Base-by-base conservation (phyloP, 2,888 invertebrate species). In the Cosmopolites sordidus region DNA sequence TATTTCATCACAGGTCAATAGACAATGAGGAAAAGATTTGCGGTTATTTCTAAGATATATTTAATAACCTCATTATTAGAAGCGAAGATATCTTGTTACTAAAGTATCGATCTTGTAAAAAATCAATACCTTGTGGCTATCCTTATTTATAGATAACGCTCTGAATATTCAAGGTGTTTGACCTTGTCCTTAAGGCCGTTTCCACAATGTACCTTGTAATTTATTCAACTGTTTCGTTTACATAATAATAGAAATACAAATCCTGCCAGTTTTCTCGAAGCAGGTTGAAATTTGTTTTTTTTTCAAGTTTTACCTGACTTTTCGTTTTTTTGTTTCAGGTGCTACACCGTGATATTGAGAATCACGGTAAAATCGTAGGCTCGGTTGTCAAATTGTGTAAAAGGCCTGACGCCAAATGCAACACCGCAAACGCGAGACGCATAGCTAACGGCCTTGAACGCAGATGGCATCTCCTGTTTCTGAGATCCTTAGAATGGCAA, bases 281-380 rank as follows among this genome's bases (percentile, higher is more conserved):
- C 8, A 8, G 3, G 22, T 22, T n/a, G n/a, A n/a, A n/a, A n/a
- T n/a, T n/a, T n/a, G n/a, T n/a, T n/a, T n/a, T n/a, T n/a, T n/a
- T n/a, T n/a, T n/a, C n/a, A n/a, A n/a, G 22, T 43, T 16, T 16
- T 12, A 43, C n/a, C 18, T 22, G n/a, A n/a, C n/a, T 12, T 12
- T 1, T 40, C 52, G 57, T 63, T 61, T 60, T 67, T 60, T 65
- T 64, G 61, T 77, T 78, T 17, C 82, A 94, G 93, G 87, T 87
- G 80, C 84, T 93, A 74, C 92, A 93, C 80, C 84, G 86, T 72
- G 92, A 93, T 80, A 92, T 94, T 76, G 90, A 92, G 82, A 89
- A 90, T 75, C 92, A 89, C 80, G 86, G 87, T 66, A 86, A 88
- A 76, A 86, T 88, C 75, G 89, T 90, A 72, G 82, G 80, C 71